Base-by-base conservation (phyloP, 1,140 invertebrate species). In the Drosophila orena region DNA sequence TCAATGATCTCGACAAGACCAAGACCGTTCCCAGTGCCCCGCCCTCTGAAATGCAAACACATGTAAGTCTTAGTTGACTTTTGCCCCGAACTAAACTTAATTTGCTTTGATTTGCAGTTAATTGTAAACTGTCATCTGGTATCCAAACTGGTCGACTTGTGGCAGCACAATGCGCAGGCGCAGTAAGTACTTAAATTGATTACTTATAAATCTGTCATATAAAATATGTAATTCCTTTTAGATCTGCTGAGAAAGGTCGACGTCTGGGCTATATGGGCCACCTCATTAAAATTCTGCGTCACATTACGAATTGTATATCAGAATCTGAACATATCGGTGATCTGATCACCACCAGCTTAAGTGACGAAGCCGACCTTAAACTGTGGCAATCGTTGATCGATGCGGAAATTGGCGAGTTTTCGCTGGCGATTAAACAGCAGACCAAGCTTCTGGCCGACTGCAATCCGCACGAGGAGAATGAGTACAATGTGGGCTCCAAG, bases 181-280 rank as follows among this genome's bases (percentile, higher is more conserved):
- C 92, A 94, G 93, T 94, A 92, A 93, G 93, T 93, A 30, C 30
- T 10, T 30, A 8, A 30, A 30, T 2, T 30, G 30, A 30, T 8
- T 8, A 30, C 3, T 30, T 30, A 30, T 10, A 1, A 30, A 8
- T 8, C 7, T 30, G 8, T 2, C 0, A 8, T 20, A 12, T 43
- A 7, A 12, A 10, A 20, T 0, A 10, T 14, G 54, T 93, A 93
- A 46, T 11, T 0, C 5, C 12, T 50, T 55, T 2, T 17, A 92
- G 91, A 58, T 73, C 78, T 49, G 66, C 70, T 38, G 88, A 90
- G 64, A 84, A 92, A 92, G 90, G 93, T 68, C 93, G 93, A 64
- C 92, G 95, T 22, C 92, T 94, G 83, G 96, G 95, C 40, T 96
- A 96, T 79, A 96, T 96, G 95, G 96, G 96, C 49, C 96, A 97